A percentile compares a stretch with the other conserved stretches of the same genome.
These are phyloP conservation scores for Diglossa brunneiventris DNA, from an alignment of 2,113 vertebrate species.

Conservation along the genomic window DNA sequence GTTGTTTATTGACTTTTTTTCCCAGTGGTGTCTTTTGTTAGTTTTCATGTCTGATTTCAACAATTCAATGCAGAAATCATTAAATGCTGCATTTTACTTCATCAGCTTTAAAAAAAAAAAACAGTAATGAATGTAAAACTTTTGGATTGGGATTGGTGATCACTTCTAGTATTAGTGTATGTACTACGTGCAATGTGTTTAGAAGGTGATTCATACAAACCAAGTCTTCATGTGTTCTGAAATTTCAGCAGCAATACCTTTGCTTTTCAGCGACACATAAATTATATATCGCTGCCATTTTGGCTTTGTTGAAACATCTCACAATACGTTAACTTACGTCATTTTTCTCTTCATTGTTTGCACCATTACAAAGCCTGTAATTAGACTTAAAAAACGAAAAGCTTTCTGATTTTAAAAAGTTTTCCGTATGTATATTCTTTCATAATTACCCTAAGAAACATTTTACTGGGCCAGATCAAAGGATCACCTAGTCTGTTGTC, in stretches of 20 bases:
- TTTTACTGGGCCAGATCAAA: background rate
- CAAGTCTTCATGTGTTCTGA: background rate
- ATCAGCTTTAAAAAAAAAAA: background rate
- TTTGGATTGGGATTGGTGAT: background rate
- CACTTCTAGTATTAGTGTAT: conserved; percentile 3
- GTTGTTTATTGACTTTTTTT: background rate
- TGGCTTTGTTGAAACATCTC: background rate
- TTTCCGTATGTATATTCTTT: background rate
- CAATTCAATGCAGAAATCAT: background rate
- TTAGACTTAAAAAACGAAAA: background rate
- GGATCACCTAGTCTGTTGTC: background rate
- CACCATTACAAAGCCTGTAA: background rate
- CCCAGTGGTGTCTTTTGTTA: background rate
- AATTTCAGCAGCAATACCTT: background rate
- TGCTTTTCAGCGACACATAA: background rate
- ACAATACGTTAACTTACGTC: accelerated
- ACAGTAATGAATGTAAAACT: background rate
- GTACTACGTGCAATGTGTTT: background rate
- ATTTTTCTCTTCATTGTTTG: background rate
- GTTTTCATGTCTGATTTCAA: background rate
- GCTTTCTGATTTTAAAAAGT: background rate
- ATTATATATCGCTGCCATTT: background rate
- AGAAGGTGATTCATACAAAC: background rate
- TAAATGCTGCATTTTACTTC: background rate
- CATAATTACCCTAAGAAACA: background rate